Base-by-base conservation (phyloP, 2,113 vertebrate species). In the Rana temporaria region DNA sequence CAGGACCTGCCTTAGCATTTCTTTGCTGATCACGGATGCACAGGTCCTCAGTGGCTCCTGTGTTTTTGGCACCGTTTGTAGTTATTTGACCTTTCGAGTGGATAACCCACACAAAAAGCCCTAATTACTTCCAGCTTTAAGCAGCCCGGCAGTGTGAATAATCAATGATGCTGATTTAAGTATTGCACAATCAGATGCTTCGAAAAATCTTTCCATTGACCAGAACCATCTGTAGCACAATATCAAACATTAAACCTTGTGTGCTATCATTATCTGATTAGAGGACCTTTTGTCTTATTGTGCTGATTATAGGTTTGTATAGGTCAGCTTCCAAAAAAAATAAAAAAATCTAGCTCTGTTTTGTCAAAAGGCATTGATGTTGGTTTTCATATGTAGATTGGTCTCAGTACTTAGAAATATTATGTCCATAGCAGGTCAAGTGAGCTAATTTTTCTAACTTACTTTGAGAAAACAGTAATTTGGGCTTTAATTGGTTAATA, bases 51-150 rank as follows among this genome's bases (percentile, higher is more conserved):
- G 92, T 93, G 92, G 88, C 91, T 93, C 88, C 88, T 89, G 91
- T 94, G 93, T 93, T 75, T 92, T 93, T 95, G 94, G 94, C 94
- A 94, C 92, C 92, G 94, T 95, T 96, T 96, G 94, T 96, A 95
- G 95, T 96, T 93, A 90, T 94, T 94, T 98, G 97, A 98, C 97
- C 96, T 98, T 98, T 97, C 96, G 93, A 91, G 92, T 93, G 90
- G 95, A 95, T 98, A 98, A 98, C 97, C 97, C 97, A 97, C 96
- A 97, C 94, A 96, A 96, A 98, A 97, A 97, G 94, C 95, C 96
- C 96, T 98, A 98, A 98, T 98, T 97, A 98, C 95, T 96, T 95
- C 95, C 93, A 90, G 94, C 95, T 97, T 95, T 95, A 90, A 91
- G 92, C 90, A 87, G 92, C 90, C 94, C 92, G 93, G 91, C 92